Conservation (phyloP, 64 coral and sea anemone species). For the Porites australiensis region DNA sequence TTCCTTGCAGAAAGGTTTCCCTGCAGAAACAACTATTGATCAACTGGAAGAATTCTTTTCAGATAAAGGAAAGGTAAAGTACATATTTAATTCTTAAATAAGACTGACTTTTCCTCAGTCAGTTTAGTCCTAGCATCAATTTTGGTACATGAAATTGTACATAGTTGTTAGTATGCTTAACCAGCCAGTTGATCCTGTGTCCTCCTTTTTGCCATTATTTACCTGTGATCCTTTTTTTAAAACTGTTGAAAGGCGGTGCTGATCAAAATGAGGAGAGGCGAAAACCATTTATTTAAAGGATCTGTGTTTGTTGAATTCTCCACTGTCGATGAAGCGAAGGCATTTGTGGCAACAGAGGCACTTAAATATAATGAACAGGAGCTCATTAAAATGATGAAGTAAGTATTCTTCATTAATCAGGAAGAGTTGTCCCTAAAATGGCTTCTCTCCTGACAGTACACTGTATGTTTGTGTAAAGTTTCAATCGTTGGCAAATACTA, state of each 20-base stretch:
- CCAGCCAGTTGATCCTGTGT: too few species aligned
- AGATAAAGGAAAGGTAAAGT: conserved; percentile 52
- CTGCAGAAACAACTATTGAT: conserved; percentile 78
- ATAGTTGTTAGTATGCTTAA: too few species aligned
- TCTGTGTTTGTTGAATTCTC: conserved; percentile 86
- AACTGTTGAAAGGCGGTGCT: neutral
- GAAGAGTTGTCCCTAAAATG: too few species aligned
- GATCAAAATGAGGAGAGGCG: conserved; percentile 45
- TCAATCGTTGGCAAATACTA: too few species aligned
- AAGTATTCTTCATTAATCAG: neutral
- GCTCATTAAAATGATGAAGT: conserved; percentile 78
- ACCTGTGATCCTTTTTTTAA: too few species aligned
- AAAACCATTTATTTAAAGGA: conserved; percentile 64
- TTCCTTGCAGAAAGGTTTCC: conserved; percentile 94
- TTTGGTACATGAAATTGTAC: too few species aligned
- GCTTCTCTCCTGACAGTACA: too few species aligned
- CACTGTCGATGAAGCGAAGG: conserved; percentile 65
- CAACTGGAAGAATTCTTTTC: conserved; percentile 74
- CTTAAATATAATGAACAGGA: conserved; percentile 76
- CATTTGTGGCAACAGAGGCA: conserved; percentile 39
- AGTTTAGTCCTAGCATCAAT: too few species aligned
- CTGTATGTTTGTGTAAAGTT: too few species aligned
- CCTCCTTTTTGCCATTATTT: too few species aligned
- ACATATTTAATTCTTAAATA: neutral
- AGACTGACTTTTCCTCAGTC: too few species aligned